Evolutionary conservation across 2,797 vertebrate genomes (phyloP), one percentile per base, ranked within the genome.

Genomic region (Loriculus beryllinus): DNA sequence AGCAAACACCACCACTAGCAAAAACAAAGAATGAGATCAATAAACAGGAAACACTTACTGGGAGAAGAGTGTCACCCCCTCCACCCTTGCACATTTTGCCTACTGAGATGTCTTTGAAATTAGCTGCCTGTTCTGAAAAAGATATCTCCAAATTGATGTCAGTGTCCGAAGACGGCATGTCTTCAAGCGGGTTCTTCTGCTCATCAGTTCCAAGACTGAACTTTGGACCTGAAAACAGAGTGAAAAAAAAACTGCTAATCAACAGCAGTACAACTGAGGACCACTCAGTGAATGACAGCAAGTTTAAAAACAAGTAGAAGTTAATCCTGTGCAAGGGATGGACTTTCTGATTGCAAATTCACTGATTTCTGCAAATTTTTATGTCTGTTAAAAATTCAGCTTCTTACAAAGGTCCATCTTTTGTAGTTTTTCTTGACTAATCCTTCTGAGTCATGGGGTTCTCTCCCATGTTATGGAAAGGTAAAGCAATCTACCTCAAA

Each of bases 111-210:
- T 99, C 99, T 96, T 97, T 98, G 93, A 98, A 98, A 95, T 93
- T 97, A 94, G 98, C 97, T 7, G 99, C 99, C 97, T 99, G 99
- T 92, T 99, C 99, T 9, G 99, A 98, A 97, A 99, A 99, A 0
- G 99, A 97, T 90, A 99, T 98, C 79, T 99, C 99, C 71, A 99
- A 97, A 85, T 99, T 98, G 90, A 99, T 98, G 62, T 98, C 98
- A 0, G 98, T 99, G 97, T 99, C 99, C 0, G 83, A 93, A 86
- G 97, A 97, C 1, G 81, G 86, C n/a, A 67, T 9, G 16, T 97
- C 96, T 67, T 98, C 96, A 35, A 71, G 68, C 0, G 16, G 16
- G 21, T 29, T 95, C 39, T 92, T 95, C 86, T 88, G 88, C 39
- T 93, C 91, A 59, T 76, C 90, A n/a, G 5, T 63, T 93, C 39